Percentiles rank a stretch among this genome's conserved stretches.
These are phyloP conservation scores for Falco peregrinus DNA, from an alignment of 2,797 vertebrate genomes.

Conservation along the genomic window DNA sequence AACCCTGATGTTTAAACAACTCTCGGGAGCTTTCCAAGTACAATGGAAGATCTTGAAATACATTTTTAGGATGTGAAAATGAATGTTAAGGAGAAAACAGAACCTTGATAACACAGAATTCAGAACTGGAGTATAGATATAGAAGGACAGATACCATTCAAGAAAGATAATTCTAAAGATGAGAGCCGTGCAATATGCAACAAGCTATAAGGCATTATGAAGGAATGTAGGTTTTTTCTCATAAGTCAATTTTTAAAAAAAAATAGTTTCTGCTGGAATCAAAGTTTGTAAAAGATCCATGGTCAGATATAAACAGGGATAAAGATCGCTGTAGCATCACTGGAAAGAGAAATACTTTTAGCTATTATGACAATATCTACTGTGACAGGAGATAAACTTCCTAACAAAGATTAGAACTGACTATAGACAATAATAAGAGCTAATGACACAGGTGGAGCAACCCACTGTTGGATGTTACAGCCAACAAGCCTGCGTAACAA, in stretches of 20 bases:
- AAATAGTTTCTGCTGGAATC: background rate
- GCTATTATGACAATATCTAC: background rate
- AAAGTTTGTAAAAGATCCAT: background rate
- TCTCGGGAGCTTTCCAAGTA: background rate
- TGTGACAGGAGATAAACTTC: background rate
- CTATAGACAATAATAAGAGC: background rate
- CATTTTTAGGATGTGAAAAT: background rate
- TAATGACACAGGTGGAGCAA: background rate
- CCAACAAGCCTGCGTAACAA: rapidly evolving
- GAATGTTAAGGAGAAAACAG: background rate
- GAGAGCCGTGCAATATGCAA: background rate
- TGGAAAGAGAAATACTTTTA: background rate
- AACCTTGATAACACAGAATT: background rate
- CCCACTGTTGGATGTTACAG: background rate
- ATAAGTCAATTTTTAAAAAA: background rate
- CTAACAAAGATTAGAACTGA: background rate
- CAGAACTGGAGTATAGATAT: background rate
- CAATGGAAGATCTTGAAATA: background rate
- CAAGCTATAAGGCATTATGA: background rate
- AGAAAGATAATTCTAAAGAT: background rate
- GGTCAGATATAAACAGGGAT: background rate
- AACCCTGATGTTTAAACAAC: background rate
- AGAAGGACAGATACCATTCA: background rate
- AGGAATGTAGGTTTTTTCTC: background rate
- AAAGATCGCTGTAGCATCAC: background rate